Conservation (phyloP, 2,113 vertebrate species). For the Pluvialis apricaria region DNA sequence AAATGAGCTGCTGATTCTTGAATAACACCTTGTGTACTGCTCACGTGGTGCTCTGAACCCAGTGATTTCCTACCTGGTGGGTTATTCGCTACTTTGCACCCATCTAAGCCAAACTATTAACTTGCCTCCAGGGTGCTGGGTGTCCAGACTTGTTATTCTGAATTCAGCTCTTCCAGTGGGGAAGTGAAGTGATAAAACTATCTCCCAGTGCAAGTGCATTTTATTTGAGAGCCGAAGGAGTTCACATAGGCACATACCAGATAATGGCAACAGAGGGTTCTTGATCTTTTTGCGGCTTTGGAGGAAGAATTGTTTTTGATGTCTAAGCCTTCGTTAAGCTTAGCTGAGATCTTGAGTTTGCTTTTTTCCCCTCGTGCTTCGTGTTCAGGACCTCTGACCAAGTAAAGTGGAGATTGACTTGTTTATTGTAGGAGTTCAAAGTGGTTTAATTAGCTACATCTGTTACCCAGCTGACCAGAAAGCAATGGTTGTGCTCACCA, state of each 20-base stretch:
- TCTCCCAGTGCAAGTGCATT: background rate
- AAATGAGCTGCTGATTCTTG: background rate
- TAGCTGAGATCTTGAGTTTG: background rate
- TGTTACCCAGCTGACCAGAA: constrained; percentile 51
- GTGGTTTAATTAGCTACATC: constrained; percentile 35
- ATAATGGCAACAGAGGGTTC: background rate
- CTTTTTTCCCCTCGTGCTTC: background rate
- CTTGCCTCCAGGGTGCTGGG: background rate
- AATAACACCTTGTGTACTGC: background rate
- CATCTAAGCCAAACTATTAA: background rate
- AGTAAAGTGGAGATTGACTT: constrained; percentile 4
- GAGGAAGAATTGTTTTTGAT: background rate
- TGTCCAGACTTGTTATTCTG: background rate
- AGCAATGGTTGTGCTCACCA: background rate
- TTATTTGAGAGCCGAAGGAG: background rate
- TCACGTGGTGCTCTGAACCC: background rate
- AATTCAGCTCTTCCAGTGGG: background rate
- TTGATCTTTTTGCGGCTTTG: background rate
- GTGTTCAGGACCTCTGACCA: background rate
- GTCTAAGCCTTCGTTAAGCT: background rate
- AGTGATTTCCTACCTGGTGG: background rate
- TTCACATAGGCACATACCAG: rapidly evolving
- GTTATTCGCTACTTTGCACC: background rate
- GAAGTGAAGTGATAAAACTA: background rate
- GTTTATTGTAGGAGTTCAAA: constrained; percentile 49